Evolutionary conservation across 2,888 invertebrate genomes (phyloP).

Genomic region (Hirudinaria manillensis): DNA sequence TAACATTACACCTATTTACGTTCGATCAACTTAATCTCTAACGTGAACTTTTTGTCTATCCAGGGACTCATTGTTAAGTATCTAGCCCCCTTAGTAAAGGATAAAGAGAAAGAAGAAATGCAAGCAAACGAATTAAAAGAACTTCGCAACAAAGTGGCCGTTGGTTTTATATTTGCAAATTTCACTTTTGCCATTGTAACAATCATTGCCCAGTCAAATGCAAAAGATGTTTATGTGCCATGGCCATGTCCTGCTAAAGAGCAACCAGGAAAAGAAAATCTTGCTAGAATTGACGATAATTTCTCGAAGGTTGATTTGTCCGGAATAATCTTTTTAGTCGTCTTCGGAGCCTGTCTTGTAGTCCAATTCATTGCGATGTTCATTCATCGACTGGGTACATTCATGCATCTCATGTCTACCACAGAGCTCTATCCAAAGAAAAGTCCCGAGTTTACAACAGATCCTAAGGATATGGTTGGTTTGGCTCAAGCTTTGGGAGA

Average conservation of each 20-base stretch:
- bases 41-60: conserved; percentile 20
- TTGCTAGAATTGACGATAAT: conserved; percentile 9
- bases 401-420: conserved; percentile 47
- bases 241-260: conserved; percentile 34
- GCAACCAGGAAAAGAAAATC: too few species aligned
- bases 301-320: conserved; percentile 34
- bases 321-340: conserved; percentile 43
- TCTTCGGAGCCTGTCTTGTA: conserved; percentile 45
- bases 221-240: conserved; percentile 30
- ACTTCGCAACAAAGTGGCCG: conserved; percentile 73
- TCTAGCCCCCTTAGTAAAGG: conserved; percentile 75
- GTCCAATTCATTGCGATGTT: conserved; percentile 50
- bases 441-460: background rate
- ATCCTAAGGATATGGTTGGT: conserved; percentile 21
- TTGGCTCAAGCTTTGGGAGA: conserved; percentile 25
- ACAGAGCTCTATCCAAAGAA: conserved; percentile 60
- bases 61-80: conserved; percentile 81
- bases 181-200: conserved; percentile 87
- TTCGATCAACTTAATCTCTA: too few species aligned
- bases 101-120: conserved; percentile 62
- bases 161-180: conserved; percentile 86
- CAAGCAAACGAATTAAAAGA: conserved; percentile 65
- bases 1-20: too few species aligned
- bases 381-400: conserved; percentile 49
- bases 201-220: conserved; percentile 45